These are phyloP conservation scores for Caenorhabditis inopinata DNA, from an alignment of 1,140 invertebrate genomes.

Conservation along the genomic window DNA sequence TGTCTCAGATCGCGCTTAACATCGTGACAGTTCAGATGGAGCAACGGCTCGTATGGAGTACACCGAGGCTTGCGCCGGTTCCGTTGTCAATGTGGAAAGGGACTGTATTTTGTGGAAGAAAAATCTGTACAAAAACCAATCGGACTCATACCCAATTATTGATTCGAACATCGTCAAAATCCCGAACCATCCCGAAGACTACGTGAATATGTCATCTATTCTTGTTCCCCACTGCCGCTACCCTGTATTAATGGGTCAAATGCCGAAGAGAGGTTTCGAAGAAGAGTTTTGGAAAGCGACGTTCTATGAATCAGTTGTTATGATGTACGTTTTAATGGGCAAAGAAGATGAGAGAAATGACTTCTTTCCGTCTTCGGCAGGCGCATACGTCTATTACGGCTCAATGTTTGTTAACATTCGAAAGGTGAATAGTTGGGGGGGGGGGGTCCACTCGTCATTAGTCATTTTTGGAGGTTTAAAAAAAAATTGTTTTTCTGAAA, in stretches of 20 bases:
- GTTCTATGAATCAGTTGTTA: not conserved
- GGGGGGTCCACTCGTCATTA: too few relatives aligned
- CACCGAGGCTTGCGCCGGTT: not conserved
- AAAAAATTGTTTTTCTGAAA: too few relatives aligned
- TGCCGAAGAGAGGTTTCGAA: conserved; percentile 15
- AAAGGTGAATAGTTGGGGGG: too few relatives aligned
- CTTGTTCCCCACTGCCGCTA: conserved; percentile 6
- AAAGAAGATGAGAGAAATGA: conserved; percentile 9
- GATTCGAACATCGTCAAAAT: conserved; percentile 5
- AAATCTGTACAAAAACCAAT: not conserved
- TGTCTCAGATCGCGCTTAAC: too few relatives aligned
- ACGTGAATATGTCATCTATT: not conserved
- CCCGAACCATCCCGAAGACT: not conserved
- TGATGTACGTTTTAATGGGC: conserved; percentile 15
- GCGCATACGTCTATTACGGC: not conserved
- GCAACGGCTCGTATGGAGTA: not conserved
- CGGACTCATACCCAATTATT: not conserved
- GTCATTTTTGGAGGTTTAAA: too few relatives aligned
- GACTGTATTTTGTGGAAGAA: not conserved
- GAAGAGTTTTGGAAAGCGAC: conserved; percentile 15
- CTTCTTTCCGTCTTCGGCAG: not conserved
- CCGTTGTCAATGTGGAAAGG: not conserved
- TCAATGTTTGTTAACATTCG: conserved; percentile 8
- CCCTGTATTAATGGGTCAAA: conserved; percentile 1
- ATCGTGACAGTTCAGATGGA: not conserved